Conservation (phyloP, 2,888 invertebrate genomes). For the Teleogryllus oceanicus region DNA sequence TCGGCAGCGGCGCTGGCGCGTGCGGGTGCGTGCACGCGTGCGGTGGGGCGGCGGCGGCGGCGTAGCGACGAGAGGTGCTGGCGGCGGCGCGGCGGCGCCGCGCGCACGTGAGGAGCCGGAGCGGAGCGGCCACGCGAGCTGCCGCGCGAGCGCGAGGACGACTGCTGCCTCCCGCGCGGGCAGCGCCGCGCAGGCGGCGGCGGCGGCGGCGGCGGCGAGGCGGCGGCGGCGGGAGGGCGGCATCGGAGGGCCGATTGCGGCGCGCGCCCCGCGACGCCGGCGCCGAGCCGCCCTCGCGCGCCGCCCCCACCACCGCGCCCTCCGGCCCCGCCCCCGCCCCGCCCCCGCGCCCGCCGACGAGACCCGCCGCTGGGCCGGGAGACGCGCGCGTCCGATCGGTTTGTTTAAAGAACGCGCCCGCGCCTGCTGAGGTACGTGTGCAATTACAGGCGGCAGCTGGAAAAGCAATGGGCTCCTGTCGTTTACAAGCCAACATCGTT, state of each 20-base stretch:
- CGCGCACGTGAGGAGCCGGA: not conserved
- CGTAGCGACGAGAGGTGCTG: no score
- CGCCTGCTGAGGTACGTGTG: no score
- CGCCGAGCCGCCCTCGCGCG: not conserved
- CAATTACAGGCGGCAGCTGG: no score
- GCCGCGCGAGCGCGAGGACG: not conserved
- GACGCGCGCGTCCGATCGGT: no score
- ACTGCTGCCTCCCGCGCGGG: not conserved
- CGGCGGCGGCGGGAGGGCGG: not conserved
- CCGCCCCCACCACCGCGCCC: no score
- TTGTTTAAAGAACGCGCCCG: no score
- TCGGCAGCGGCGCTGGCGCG: not conserved
- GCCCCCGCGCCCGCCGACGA: no score
- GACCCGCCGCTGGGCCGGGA: no score
- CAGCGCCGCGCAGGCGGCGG: not conserved
- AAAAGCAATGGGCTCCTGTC: no score
- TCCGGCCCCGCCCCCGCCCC: no score
- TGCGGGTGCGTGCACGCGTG: not conserved
- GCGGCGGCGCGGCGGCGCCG: not conserved
- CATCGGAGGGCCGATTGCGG: not conserved
- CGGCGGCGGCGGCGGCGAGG: not conserved
- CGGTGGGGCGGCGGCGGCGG: not conserved
- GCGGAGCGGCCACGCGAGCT: slow-evolving; percentile 21
- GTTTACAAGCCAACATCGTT: no score
- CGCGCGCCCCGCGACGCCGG: slow-evolving; percentile 10